A percentile compares a stretch with the other conserved stretches of the same genome.
Evolutionary conservation across 2,113 vertebrate species (phyloP).

Genomic region (Hippocampus mohnikei): DNA sequence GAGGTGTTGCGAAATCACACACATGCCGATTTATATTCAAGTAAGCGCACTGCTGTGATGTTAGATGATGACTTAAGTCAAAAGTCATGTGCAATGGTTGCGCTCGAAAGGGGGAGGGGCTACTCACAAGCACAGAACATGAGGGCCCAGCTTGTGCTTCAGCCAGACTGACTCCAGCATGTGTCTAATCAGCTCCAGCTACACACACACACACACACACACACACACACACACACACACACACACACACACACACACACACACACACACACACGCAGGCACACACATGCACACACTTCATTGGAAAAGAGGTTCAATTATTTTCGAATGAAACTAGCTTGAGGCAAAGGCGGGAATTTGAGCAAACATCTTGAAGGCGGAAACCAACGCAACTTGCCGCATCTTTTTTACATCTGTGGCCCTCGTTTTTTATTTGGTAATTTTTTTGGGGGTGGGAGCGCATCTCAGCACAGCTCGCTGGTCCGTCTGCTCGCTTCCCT

Average conservation of each 20-base stretch:
- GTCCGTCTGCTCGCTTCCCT: conserved; percentile 17
- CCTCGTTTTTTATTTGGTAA: no score
- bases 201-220: conserved; percentile 45
- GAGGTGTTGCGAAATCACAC: neutral
- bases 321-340: conserved; percentile 25
- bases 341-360: conserved; percentile 9
- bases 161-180: conserved; percentile 86
- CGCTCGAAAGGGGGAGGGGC: neutral
- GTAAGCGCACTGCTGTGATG: no score
- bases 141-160: conserved; percentile 75
- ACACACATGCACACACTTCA: conserved; percentile 41
- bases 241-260: conserved; percentile 48
- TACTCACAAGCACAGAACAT: conserved; percentile 81
- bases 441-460: neutral
- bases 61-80: no score
- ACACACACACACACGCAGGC: conserved; percentile 19
- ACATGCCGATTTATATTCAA: neutral
- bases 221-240: conserved; percentile 26
- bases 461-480: neutral
- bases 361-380: neutral
- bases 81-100: no score
- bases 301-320: conserved; percentile 23
- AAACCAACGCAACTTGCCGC: conserved; percentile 1
- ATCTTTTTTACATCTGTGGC: neutral
- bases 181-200: conserved; percentile 86